Percentiles rank a stretch among this genome's conserved stretches.
Evolutionary conservation across 2,113 vertebrate species (phyloP).

Genomic region (Callionymus lyra): DNA sequence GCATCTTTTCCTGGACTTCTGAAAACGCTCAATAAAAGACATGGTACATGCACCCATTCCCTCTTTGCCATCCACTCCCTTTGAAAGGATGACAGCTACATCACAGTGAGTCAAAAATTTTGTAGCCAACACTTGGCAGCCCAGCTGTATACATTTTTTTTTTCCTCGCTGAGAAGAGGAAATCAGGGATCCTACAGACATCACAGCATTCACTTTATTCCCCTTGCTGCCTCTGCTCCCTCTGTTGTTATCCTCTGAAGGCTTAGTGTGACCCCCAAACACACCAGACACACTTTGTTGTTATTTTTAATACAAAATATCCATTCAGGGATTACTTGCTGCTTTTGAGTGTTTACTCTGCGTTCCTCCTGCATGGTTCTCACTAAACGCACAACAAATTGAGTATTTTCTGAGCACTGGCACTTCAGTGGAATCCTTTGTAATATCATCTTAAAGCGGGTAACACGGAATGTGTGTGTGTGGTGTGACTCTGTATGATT

Average conservation of each 20-base stretch:
- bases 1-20: slow-evolving; percentile 50
- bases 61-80: slow-evolving; percentile 52
- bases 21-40: slow-evolving; percentile 56
- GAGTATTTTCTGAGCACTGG: slow-evolving; percentile 42
- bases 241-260: slow-evolving; percentile 62
- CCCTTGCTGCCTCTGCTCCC: slow-evolving; percentile 51
- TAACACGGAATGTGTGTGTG: slow-evolving; percentile 22
- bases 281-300: slow-evolving; percentile 47
- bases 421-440: slow-evolving; percentile 44
- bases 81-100: slow-evolving; percentile 68
- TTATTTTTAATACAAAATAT: slow-evolving; percentile 62
- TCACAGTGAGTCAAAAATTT: slow-evolving; percentile 62
- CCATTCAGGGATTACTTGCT: slow-evolving; percentile 61
- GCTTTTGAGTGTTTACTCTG: slow-evolving; percentile 54
- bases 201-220: slow-evolving; percentile 63
- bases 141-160: slow-evolving; percentile 27
- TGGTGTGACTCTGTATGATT: slow-evolving; percentile 27
- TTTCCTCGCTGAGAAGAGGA: slow-evolving; percentile 41
- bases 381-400: slow-evolving; percentile 57
- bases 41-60: slow-evolving; percentile 60
- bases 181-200: slow-evolving; percentile 63
- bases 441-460: slow-evolving; percentile 29
- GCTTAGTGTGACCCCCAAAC: slow-evolving; percentile 52
- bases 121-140: slow-evolving; percentile 63
- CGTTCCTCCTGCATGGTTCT: slow-evolving; percentile 37